phyloP scores from a whole-genome alignment of 2,113 vertebrate species.

The Sinocyclocheilus anshuiensis region DNA sequence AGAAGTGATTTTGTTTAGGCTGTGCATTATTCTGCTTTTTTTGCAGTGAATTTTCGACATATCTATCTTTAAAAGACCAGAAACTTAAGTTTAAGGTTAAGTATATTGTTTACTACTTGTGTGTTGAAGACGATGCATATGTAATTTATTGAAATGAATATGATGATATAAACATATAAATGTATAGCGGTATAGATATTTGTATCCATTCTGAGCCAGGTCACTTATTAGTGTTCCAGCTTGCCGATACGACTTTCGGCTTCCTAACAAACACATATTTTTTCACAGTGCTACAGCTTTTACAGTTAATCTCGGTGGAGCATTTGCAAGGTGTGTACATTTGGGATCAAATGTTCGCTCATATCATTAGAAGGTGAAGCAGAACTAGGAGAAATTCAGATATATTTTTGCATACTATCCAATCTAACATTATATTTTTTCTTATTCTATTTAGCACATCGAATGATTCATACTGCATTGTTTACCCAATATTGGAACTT shows the following conservation, averaged over 20 bases:
- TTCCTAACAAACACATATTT: conserved; percentile 59
- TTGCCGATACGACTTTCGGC: conserved; percentile 58
- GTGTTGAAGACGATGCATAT: conserved; percentile 69
- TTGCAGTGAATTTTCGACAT: conserved; percentile 57
- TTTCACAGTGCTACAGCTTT: conserved; percentile 66
- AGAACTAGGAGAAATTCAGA: not conserved
- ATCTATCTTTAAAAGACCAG: conserved; percentile 74
- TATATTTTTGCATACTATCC: conserved; percentile 53
- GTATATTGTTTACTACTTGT: conserved; percentile 72
- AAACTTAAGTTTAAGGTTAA: conserved; percentile 74
- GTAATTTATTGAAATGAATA: conserved; percentile 73
- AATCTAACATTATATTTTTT: conserved; percentile 47
- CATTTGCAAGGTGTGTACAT: conserved; percentile 65
- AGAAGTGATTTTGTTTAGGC: conserved; percentile 47
- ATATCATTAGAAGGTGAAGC: conserved; percentile 32
- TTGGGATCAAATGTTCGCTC: conserved; percentile 17
- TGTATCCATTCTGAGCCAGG: conserved; percentile 60
- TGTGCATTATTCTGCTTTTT: conserved; percentile 48
- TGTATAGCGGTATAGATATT: conserved; percentile 50
- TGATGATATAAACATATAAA: conserved; percentile 59
- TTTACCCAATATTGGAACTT: not conserved
- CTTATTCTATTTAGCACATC: conserved; percentile 1
- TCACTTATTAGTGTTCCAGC: conserved; percentile 59
- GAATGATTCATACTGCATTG: not conserved
- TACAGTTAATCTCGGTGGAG: conserved; percentile 61